Conservation (phyloP, 1,140 invertebrate genomes). For the Drosophila lowei region DNA sequence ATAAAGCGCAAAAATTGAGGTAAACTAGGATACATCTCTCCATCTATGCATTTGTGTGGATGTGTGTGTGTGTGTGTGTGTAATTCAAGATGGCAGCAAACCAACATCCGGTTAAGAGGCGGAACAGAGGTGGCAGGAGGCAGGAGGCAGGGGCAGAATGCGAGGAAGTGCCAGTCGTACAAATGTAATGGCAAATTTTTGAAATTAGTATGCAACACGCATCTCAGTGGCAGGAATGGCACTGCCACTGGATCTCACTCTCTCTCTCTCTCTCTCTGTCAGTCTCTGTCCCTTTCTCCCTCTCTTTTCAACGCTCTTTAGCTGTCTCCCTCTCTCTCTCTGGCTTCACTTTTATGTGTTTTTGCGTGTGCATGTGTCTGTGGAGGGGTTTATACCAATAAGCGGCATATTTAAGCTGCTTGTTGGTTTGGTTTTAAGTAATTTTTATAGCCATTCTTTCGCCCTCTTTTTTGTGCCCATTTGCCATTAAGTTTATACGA, state of each 20-base stretch:
- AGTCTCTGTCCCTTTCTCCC: too few species aligned
- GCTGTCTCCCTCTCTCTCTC: neutral
- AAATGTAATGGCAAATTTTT: constrained; percentile 77
- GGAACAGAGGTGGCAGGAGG: neutral
- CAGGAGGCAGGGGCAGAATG: constrained; percentile 17
- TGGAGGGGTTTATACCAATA: constrained; percentile 53
- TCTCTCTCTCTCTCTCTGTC: too few species aligned
- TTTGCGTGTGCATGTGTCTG: constrained; percentile 39
- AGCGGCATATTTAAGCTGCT: constrained; percentile 72
- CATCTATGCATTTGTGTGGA: too few species aligned
- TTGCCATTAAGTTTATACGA: constrained; percentile 39
- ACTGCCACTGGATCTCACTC: neutral
- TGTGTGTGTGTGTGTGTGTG: constrained; percentile 43
- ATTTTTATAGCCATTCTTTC: constrained; percentile 68
- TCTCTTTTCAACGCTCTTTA: too few species aligned
- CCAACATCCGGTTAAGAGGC: constrained; percentile 7
- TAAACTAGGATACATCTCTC: constrained; percentile 14
- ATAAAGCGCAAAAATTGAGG: constrained; percentile 55
- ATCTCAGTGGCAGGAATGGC: constrained; percentile 34
- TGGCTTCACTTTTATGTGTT: constrained; percentile 10
- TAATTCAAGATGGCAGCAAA: constrained; percentile 49
- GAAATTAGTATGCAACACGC: constrained; percentile 76
- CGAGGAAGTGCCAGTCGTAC: constrained; percentile 48
- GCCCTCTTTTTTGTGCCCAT: constrained; percentile 20
- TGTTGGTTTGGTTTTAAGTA: constrained; percentile 70